Percentiles rank a stretch among this genome's conserved stretches.
Evolutionary conservation across 2,113 vertebrate genomes (phyloP).

Genomic region (Lethenteron camtschaticum): DNA sequence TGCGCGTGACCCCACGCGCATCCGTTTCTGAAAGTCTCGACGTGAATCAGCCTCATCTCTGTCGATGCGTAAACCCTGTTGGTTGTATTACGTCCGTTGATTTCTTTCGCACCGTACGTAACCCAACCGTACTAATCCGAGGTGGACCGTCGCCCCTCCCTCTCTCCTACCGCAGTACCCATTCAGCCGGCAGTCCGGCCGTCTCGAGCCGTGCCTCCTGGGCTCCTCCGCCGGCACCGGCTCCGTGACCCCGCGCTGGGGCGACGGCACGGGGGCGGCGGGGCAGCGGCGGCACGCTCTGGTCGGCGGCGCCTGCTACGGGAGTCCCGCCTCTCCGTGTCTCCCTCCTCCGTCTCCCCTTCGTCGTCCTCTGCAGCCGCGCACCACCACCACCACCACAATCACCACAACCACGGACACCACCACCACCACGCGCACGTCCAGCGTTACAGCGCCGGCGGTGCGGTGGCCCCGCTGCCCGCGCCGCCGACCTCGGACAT

Average conservation of each 20-base stretch:
- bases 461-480: not conserved
- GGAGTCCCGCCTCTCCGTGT: not conserved
- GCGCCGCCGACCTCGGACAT: conserved; percentile 26
- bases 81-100: not conserved
- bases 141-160: conserved; percentile 7
- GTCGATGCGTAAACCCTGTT: conserved; percentile 16
- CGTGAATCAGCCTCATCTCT: conserved; percentile 17
- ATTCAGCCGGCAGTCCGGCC: conserved; percentile 64
- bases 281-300: conserved; percentile 15
- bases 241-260: conserved; percentile 70
- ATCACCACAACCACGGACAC: conserved; percentile 40
- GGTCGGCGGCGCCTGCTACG: no score
- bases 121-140: conserved; percentile 6
- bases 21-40: conserved; percentile 13
- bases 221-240: conserved; percentile 52
- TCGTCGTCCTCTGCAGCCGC: conserved; percentile 35
- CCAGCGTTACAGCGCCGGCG: not conserved
- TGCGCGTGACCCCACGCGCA: conserved; percentile 14
- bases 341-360: not conserved
- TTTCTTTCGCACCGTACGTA: no score
- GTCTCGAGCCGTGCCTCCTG: conserved; percentile 95
- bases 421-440: not conserved
- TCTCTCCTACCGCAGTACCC: conserved; percentile 44
- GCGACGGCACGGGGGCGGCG: conserved; percentile 66
- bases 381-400: conserved; percentile 72